Base-by-base conservation (phyloP, 2,113 vertebrate genomes). In the Spilogale gracilis region DNA sequence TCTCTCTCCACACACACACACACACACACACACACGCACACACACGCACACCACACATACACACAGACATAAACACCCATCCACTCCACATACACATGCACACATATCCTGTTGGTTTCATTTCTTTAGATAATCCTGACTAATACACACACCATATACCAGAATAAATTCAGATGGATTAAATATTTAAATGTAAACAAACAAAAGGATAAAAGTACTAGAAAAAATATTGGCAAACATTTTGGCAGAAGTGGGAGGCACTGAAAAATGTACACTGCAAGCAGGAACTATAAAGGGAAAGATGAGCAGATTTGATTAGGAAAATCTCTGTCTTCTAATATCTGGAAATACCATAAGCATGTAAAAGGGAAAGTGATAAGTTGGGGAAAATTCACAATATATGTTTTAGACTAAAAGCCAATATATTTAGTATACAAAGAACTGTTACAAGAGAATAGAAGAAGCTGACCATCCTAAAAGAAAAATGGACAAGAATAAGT, bases 171-270 rank as follows among this genome's bases (percentile, higher is more conserved):
- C 48, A 96, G 48, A 56, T 87, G 21, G 20, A 61, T 84, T 95
- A 61, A 88, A 89, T 6, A 89, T 45, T 83, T 91, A 93, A 91
- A 91, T 79, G 10, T 89, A 89, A 95, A 84, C 32, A 95, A 80
- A 78, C 10, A 58, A 78, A 96, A 92, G 54, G 43, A 65, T 92
- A 60, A 92, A 95, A 91, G 8, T 76, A 73, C 52, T 85, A n/a
- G 63, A 86, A 96, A 45, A 93, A 96, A 91, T 79, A 83, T 14
- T 91, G 48, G 54, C 69, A 96, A 85, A 63, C 80, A 81, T 86
- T 86, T 93, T 92, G 52, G 50, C 32, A 95, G n/a, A 9, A 2
- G 14, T 95, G 9, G 56, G 9, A 43, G 32, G 45, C 25, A 92
- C 7, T 52, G 61, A 79, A 86, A 54, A 78, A 50, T 50, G 45